A percentile compares a stretch with the other conserved stretches of the same genome.
Conservation (phyloP, 2,797 vertebrate genomes). For the Hyperoplus lanceolatus region DNA sequence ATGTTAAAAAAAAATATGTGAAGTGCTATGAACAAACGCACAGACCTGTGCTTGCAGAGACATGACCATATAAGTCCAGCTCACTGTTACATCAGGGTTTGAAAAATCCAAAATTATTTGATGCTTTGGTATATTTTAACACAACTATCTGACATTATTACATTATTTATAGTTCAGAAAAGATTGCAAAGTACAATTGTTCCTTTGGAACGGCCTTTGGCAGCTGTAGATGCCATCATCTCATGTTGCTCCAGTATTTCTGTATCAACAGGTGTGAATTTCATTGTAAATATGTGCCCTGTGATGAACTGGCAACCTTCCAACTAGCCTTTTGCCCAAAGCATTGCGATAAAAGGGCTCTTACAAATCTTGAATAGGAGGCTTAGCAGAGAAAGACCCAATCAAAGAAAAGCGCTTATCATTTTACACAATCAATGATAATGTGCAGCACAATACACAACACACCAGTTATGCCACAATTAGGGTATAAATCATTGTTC, state of each 20-base stretch:
- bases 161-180: too few relatives aligned
- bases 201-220: too few relatives aligned
- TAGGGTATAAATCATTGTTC: constrained; percentile 3
- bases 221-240: neutral
- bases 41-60: too few relatives aligned
- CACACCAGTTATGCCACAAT: constrained; percentile 17
- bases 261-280: constrained; percentile 18
- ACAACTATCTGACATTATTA: too few relatives aligned
- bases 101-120: too few relatives aligned
- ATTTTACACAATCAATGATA: constrained; percentile 24
- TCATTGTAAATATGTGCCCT: constrained; percentile 3
- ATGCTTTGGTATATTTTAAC: too few relatives aligned
- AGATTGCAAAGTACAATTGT: too few relatives aligned
- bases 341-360: neutral
- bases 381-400: neutral
- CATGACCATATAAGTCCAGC: too few relatives aligned
- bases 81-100: too few relatives aligned
- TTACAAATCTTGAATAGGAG: constrained; percentile 1
- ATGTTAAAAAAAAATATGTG: too few relatives aligned
- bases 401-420: neutral
- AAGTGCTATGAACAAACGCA: too few relatives aligned
- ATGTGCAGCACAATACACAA: constrained; percentile 19
- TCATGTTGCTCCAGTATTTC: neutral
- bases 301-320: neutral
- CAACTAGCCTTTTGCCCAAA: neutral